Conservation (phyloP, 2,888 invertebrate species). For the Stenotaenia linearis region DNA sequence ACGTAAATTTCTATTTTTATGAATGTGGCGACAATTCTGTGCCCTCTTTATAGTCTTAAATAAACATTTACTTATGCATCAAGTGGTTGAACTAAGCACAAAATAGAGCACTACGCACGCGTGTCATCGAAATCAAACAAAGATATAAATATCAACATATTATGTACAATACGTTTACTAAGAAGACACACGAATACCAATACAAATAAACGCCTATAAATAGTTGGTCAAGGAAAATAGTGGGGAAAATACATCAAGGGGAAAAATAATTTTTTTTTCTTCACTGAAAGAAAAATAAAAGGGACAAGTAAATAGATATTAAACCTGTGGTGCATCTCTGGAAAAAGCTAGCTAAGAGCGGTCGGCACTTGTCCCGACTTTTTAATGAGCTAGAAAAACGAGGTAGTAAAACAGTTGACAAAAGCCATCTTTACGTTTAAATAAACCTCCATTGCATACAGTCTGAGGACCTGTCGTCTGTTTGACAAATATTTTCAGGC, state of each 20-base stretch:
- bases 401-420: not conserved
- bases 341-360: not conserved
- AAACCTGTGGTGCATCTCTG: not conserved
- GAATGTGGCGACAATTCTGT: not conserved
- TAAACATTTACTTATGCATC: not conserved
- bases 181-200: not conserved
- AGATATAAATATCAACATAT: not conserved
- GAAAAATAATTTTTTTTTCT: not conserved
- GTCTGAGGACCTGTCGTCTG: not conserved
- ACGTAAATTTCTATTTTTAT: not conserved
- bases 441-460: not conserved
- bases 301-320: not conserved
- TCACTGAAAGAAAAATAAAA: not conserved
- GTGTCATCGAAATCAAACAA: not conserved
- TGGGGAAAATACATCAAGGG: not conserved
- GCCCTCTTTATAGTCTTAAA: not conserved
- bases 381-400: conserved; percentile 1
- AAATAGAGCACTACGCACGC: not conserved
- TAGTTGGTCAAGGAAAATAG: no score
- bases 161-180: not conserved
- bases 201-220: no score
- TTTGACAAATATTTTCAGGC: not conserved
- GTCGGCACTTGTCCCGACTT: not conserved
- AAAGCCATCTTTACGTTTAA: not conserved
- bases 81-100: no score